Base-by-base conservation (phyloP, 2,113 vertebrate species). In the Nesogale talazaci region DNA sequence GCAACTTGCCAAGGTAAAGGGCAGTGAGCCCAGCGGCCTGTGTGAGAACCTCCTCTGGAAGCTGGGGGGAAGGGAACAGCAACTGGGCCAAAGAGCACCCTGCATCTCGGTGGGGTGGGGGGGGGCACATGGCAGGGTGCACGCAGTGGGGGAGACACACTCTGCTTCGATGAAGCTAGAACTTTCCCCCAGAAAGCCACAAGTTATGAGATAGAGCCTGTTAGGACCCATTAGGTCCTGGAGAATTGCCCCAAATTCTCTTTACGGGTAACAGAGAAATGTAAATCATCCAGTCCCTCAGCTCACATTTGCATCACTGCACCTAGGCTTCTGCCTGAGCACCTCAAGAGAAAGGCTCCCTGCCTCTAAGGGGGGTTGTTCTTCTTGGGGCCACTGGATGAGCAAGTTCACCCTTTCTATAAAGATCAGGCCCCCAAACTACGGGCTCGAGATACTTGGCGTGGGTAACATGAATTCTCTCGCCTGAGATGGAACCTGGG, bases 1-100 rank as follows among this genome's bases (percentile, higher is more conserved):
- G 69, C 98, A 96, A 42, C 97, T 99, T 27, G 98, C 99, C 72
- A 97, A 98, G 98, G 99, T 99, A 97, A 94, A 96, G 46, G 46
- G 46, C 46, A 52, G 46, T 17, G 6, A 10, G 22, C 16, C 31
- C 27, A 16, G 17, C 38, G 57, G 25, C n/a, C 11, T 20, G 38
- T 38, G 14, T 27, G 31, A 70, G 63, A 78, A 29, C 12, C 34
- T 74, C 69, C 16, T 76, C 52, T 46, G 86, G 46, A 94, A 81
- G 25, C 10, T 65, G 6, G 0, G 31, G 63, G 46, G 40, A 40
- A 77, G 79, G n/a, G 81, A 70, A 65, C 40, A 46, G 72, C 40
- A 46, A 4, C 36, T 10, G 27, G 67, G 7, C 65, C 27, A 3
- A 10, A 29, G 31, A 34, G 17, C 27, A 23, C 61, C 70, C 63